Evolutionary conservation across 2,113 vertebrate species (phyloP), one percentile per base, ranked within the genome.

Genomic region (Pachypanchax playfairii): DNA sequence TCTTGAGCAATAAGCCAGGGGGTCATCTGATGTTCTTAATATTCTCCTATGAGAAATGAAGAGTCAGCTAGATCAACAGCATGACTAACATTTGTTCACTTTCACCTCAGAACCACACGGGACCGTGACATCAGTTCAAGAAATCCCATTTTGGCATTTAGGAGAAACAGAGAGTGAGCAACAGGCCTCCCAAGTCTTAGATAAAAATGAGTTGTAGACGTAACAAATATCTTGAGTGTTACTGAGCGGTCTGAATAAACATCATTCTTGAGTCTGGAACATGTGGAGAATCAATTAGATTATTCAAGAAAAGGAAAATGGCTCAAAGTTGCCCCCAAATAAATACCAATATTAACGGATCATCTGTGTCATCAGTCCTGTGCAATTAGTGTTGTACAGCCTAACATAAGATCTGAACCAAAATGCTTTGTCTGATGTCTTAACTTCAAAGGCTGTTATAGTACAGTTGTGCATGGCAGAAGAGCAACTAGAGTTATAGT

Each of bases 361-460:
- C 65, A 66, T 29, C 15, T 63, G 50, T 69, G 64, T 77, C 76
- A 79, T 79, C 68, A 80, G 77, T 20, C 55, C 61, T n/a, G n/a
- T n/a, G n/a, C n/a, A n/a, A n/a, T n/a, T n/a, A 65, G 74, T 63
- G 39, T 60, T 54, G 83, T 46, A 72, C 63, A 75, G 83, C 63
- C 75, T 71, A 18, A 80, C 73, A 82, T 89, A 83, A 61, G 74
- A 77, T 87, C 86, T 81, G 87, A 89, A 58, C 24, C 39, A 11
- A 58, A 69, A 29, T 18, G 48, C 46, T 57, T 60, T 52, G 18
- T 58, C 65, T 80, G 18, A 43, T 29, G 33, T 61, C 65, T 73
- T n/a, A 14, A 79, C 88, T 87, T 92, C 88, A 92, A 89, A 90
- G 84, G 63, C 55, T 82, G 81, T 83, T 82, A 88, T 70, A 46